These are phyloP conservation scores for Drosophila rufa DNA, from an alignment of 1,140 invertebrate genomes.

Conservation along the genomic window DNA sequence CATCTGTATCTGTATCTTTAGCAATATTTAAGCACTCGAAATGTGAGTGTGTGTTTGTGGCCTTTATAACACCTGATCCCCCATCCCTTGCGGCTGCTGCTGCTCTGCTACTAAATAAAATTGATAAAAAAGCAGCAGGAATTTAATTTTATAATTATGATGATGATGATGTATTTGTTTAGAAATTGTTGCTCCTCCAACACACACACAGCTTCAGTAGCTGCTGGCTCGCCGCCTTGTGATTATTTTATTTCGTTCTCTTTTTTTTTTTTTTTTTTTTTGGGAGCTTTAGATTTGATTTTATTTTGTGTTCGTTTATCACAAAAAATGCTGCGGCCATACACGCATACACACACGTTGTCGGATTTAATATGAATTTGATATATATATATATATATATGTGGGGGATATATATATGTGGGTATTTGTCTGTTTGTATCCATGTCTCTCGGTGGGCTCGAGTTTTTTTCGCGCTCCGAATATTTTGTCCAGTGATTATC, in stretches of 20 bases:
- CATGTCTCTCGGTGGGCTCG: conserved; percentile 32
- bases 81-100: background rate
- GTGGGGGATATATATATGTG: conserved; percentile 3
- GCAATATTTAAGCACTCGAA: conserved; percentile 66
- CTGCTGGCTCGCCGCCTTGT: conserved; percentile 48
- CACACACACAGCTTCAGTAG: conserved; percentile 55
- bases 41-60: conserved; percentile 55
- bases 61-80: conserved; percentile 74
- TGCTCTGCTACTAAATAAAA: conserved; percentile 63
- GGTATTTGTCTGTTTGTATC: conserved; percentile 10
- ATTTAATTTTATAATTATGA: conserved; percentile 80
- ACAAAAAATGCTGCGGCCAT: conserved; percentile 69
- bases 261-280: conserved; percentile 49
- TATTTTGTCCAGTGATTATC: conserved; percentile 83
- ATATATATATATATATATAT: conserved; percentile 11
- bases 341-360: conserved; percentile 29
- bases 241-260: conserved; percentile 58
- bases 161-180: conserved; percentile 79
- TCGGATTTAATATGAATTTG: conserved; percentile 37
- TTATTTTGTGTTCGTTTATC: conserved; percentile 78
- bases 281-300: conserved; percentile 82
- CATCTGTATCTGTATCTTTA: conserved; percentile 42
- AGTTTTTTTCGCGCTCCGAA: conserved; percentile 76
- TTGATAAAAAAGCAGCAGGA: conserved; percentile 78
- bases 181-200: conserved; percentile 56